A percentile compares a stretch with the other conserved stretches of the same genome.
phyloP scores from a whole-genome alignment of 2,797 vertebrate genomes.

The Enteromius thamalakanensis region DNA sequence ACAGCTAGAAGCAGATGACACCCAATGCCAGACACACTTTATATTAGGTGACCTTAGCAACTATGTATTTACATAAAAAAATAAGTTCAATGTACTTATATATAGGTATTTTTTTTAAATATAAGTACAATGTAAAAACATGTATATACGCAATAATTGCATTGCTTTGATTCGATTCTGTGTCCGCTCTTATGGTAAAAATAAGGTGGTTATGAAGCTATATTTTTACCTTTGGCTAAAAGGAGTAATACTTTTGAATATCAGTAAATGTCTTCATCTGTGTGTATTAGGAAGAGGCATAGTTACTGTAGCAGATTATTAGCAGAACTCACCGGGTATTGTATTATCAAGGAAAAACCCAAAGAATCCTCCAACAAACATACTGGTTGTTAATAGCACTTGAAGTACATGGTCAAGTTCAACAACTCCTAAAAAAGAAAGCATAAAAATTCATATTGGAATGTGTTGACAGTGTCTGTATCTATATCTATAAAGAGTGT shows the following conservation, averaged over 20 bases:
- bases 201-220: not conserved
- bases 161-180: too few species aligned
- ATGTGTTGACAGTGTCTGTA: not conserved
- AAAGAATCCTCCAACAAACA: constrained; percentile 95
- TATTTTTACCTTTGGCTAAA: not conserved
- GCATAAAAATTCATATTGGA: not conserved
- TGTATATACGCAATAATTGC: too few species aligned
- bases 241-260: not conserved
- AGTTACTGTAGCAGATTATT: not conserved
- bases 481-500: not conserved
- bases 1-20: too few species aligned
- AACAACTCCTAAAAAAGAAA: constrained; percentile 76
- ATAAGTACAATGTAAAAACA: too few species aligned
- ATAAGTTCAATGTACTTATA: too few species aligned
- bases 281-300: not conserved
- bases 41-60: too few species aligned
- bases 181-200: too few species aligned
- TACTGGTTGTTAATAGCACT: constrained; percentile 93
- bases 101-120: too few species aligned
- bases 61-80: too few species aligned
- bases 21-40: not conserved
- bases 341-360: constrained; percentile 95
- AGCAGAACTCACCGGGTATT: constrained; percentile 83
- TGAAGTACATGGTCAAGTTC: constrained; percentile 90
- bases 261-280: not conserved